Percentiles rank a stretch among this genome's conserved stretches.
Evolutionary conservation across 1,140 invertebrate genomes (phyloP).

Genomic region (Drosophila ficusphila): DNA sequence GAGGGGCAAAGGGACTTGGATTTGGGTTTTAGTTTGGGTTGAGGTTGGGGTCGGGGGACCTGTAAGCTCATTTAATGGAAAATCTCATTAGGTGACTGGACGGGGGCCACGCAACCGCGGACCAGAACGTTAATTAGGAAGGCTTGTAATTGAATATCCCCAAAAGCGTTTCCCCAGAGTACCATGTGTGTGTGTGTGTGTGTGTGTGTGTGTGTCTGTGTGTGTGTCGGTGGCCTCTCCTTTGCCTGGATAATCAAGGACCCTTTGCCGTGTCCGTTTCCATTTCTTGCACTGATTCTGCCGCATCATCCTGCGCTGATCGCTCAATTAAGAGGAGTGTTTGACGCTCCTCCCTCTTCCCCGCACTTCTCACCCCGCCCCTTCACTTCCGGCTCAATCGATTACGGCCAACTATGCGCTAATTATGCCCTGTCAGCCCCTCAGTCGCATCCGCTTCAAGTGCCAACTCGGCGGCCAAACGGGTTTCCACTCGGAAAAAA

Average conservation of each 20-base stretch:
- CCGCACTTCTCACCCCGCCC: not conserved
- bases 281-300: conserved; percentile 30
- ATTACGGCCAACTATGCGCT: conserved; percentile 39
- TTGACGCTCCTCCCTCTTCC: not conserved
- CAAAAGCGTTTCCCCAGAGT: conserved; percentile 16
- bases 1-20: not conserved
- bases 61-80: conserved; percentile 47
- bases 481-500: not conserved
- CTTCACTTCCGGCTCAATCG: conserved; percentile 3
- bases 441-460: conserved; percentile 19
- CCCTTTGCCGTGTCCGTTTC: not conserved
- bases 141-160: conserved; percentile 54
- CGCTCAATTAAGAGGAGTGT: conserved; percentile 27
- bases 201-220: not conserved
- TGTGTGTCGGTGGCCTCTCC: not conserved
- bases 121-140: conserved; percentile 50
- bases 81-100: conserved; percentile 52
- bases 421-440: conserved; percentile 42
- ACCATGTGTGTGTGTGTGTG: not conserved
- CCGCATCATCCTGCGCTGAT: conserved; percentile 26
- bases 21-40: not conserved
- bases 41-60: not conserved
- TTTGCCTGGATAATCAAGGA: not conserved
- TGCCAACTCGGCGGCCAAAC: conserved; percentile 1
- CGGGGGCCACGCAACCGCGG: conserved; percentile 24